These are phyloP conservation scores for Echinops telfairi DNA, from an alignment of 2,113 vertebrate species.

Conservation along the genomic window DNA sequence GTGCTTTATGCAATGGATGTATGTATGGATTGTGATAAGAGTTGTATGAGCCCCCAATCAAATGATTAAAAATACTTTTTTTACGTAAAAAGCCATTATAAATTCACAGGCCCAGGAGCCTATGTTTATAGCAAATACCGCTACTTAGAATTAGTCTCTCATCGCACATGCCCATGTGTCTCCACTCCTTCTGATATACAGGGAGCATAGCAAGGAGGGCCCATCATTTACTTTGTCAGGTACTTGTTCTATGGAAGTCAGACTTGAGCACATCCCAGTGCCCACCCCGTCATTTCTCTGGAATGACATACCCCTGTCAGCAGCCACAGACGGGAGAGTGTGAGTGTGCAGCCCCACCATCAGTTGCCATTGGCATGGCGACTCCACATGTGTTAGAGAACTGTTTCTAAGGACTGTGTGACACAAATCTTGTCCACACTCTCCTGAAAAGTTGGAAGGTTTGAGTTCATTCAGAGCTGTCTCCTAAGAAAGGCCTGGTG, in stretches of 20 bases:
- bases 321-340: not conserved
- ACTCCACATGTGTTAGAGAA: not conserved
- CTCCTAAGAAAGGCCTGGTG: too few species aligned
- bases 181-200: slow-evolving; percentile 35
- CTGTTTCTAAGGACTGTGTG: not conserved
- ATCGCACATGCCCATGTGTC: slow-evolving; percentile 47
- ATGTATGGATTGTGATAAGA: too few species aligned
- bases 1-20: too few species aligned
- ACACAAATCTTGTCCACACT: too few species aligned
- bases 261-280: not conserved
- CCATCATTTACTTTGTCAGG: accelerated
- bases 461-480: too few species aligned
- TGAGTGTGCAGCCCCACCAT: not conserved
- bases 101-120: slow-evolving; percentile 36
- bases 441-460: too few species aligned
- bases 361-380: not conserved
- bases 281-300: not conserved
- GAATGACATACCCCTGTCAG: too few species aligned
- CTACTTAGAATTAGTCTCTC: not conserved
- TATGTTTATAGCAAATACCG: slow-evolving; percentile 61
- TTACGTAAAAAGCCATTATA: not conserved
- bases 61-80: too few species aligned
- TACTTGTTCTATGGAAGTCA: not conserved
- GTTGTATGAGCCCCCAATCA: too few species aligned
- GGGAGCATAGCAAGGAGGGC: accelerated